Evolutionary conservation across 2,113 vertebrate genomes (phyloP).

Genomic region (Fregetta grallaria): DNA sequence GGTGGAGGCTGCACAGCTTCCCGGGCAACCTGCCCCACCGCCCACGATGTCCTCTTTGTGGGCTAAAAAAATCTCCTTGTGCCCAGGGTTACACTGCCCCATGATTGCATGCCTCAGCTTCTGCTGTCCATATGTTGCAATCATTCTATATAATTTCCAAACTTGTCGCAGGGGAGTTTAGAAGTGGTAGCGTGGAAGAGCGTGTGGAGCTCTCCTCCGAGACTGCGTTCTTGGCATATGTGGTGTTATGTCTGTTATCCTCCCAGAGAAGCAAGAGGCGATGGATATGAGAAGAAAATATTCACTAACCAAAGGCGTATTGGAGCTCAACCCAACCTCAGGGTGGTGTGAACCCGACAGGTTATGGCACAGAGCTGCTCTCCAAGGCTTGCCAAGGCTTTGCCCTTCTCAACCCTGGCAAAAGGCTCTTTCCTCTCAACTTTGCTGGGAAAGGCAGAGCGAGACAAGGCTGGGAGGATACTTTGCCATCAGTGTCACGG

Average conservation of each 20-base stretch:
- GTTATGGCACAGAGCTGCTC: neutral
- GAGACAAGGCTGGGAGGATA: neutral
- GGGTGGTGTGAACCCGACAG: neutral
- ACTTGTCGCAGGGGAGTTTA: neutral
- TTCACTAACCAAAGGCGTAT: neutral
- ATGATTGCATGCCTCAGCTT: fast-evolving
- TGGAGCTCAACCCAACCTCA: neutral
- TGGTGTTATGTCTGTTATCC: neutral
- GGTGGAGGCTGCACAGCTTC: neutral
- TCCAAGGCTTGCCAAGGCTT: neutral
- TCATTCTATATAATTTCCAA: fast-evolving
- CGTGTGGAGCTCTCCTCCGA: neutral
- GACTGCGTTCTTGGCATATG: neutral
- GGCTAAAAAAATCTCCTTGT: fast-evolving
- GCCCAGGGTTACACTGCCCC: fast-evolving
- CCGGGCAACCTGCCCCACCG: neutral
- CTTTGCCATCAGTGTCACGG: neutral
- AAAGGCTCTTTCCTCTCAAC: neutral
- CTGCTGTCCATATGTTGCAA: fast-evolving
- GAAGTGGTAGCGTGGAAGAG: neutral
- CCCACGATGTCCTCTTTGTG: fast-evolving
- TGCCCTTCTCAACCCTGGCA: neutral
- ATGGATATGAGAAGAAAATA: neutral
- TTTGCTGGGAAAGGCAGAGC: neutral
- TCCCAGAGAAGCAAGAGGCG: neutral